Conservation (phyloP, 37 sponge, comb jelly and placozoan species). For the Ephydatia muelleri region DNA sequence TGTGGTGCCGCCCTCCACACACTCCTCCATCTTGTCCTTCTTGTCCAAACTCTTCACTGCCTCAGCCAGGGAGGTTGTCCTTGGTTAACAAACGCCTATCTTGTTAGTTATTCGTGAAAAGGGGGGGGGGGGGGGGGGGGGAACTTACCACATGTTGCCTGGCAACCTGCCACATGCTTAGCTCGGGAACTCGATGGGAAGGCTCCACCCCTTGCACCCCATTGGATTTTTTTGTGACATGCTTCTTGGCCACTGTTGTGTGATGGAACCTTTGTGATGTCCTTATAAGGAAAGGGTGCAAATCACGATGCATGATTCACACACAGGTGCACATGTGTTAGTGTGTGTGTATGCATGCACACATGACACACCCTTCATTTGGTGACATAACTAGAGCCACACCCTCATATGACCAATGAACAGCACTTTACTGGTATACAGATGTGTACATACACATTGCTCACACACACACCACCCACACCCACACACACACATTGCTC, state of each 20-base stretch:
- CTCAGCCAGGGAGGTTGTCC: slow-evolving; percentile 7
- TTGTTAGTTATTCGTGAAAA: background rate
- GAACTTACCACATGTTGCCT: slow-evolving; percentile 26
- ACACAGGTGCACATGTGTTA: too few relatives aligned
- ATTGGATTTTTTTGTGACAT: background rate
- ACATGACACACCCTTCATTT: too few relatives aligned
- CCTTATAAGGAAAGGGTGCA: background rate
- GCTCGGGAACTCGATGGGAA: background rate
- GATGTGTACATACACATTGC: too few relatives aligned
- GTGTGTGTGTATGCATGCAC: background rate
- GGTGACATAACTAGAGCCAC: background rate
- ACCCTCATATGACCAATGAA: too few relatives aligned
- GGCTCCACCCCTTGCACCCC: background rate
- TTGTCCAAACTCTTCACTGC: background rate
- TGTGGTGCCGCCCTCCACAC: too few relatives aligned
- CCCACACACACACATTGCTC: background rate
- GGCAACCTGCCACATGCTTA: slow-evolving; percentile 24
- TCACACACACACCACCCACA: too few relatives aligned
- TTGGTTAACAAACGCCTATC: background rate
- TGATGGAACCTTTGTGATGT: background rate
- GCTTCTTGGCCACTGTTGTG: background rate
- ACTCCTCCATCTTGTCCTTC: background rate
- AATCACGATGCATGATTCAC: background rate
- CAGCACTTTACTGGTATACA: background rate
- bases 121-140: too few relatives aligned